Percentiles rank a stretch among this genome's conserved stretches.
Evolutionary conservation across 2,113 vertebrate species (phyloP).

Genomic region (Bagarius yarrelli): DNA sequence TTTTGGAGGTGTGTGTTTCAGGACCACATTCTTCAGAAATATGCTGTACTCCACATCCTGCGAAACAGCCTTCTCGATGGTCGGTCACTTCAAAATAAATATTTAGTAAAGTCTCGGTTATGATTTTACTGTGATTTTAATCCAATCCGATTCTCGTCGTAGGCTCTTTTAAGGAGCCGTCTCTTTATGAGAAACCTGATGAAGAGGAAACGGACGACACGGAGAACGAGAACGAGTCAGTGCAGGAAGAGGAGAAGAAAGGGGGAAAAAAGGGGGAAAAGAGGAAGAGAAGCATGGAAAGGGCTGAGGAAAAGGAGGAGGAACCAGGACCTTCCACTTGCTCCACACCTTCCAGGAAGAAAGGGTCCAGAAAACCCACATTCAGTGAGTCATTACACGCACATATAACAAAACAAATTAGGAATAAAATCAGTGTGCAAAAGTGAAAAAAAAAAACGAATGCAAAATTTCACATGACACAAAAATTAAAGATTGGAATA

Average conservation of each 20-base stretch:
- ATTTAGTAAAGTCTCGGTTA: too few relatives aligned
- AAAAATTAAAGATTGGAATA: not conserved
- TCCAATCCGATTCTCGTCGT: not conserved
- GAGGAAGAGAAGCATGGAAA: conserved; percentile 4
- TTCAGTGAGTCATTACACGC: conserved; percentile 31
- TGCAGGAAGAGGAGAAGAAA: not conserved
- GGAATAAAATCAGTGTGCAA: not conserved
- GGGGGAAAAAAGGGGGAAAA: conserved; percentile 30
- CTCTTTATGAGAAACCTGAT: conserved; percentile 25
- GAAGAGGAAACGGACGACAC: not conserved
- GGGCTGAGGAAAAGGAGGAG: conserved; percentile 42
- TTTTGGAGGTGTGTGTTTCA: conserved; percentile 59
- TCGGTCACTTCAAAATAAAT: conserved; percentile 43
- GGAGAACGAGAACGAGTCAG: conserved; percentile 23
- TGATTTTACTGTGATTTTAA: not conserved
- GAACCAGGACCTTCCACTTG: conserved; percentile 55
- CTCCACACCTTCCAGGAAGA: conserved; percentile 34
- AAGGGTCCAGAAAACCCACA: conserved; percentile 39
- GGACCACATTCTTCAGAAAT: conserved; percentile 29
- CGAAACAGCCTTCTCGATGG: conserved; percentile 59
- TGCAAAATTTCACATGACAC: not conserved
- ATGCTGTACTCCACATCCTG: conserved; percentile 55
- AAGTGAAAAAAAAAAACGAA: not conserved
- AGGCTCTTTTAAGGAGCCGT: conserved; percentile 53
- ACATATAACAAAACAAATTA: too few relatives aligned